Percentiles rank a stretch among this genome's conserved stretches.
Evolutionary conservation across 37 sponge, comb jelly and placozoan genomes (phyloP).

Genomic region (Mnemiopsis leidyi): DNA sequence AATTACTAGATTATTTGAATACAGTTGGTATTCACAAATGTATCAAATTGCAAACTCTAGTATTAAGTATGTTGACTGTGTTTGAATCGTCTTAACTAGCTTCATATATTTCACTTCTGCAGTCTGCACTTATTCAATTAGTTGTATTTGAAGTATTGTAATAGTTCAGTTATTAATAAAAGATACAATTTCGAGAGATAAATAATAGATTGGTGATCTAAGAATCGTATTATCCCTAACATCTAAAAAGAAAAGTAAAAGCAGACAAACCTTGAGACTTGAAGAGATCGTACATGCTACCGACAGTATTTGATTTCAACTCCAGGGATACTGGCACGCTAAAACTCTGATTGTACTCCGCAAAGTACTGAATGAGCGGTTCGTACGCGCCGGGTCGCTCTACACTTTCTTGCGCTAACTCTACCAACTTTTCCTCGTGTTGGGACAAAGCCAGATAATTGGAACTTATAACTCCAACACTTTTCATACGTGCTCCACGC

Average conservation of each 20-base stretch:
- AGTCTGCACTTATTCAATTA: too few relatives aligned
- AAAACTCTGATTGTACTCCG: conserved; percentile 4
- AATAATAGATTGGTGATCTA: too few relatives aligned
- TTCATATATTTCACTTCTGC: too few relatives aligned
- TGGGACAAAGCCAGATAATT: conserved; percentile 73
- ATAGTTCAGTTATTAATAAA: too few relatives aligned
- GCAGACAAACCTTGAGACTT: conserved; percentile 36
- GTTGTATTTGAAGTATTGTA: too few relatives aligned
- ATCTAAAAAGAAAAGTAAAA: too few relatives aligned
- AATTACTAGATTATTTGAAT: too few relatives aligned
- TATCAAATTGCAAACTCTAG: background rate
- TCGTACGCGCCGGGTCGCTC: conserved; percentile 39
- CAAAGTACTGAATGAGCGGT: conserved; percentile 19
- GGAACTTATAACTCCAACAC: conserved; percentile 83
- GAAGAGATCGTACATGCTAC: conserved; percentile 55
- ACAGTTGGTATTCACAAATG: too few relatives aligned
- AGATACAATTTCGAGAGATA: too few relatives aligned
- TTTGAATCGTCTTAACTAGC: too few relatives aligned
- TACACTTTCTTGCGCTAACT: conserved; percentile 10
- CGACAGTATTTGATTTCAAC: conserved; percentile 34
- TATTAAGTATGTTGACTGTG: too few relatives aligned
- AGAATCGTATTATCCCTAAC: too few relatives aligned
- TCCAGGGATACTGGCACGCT: background rate
- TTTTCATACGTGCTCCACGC: conserved; percentile 95
- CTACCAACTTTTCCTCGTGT: conserved; percentile 72